Evolutionary conservation across 2,113 vertebrate genomes (phyloP).

Genomic region (Trochalopteron elliotii): DNA sequence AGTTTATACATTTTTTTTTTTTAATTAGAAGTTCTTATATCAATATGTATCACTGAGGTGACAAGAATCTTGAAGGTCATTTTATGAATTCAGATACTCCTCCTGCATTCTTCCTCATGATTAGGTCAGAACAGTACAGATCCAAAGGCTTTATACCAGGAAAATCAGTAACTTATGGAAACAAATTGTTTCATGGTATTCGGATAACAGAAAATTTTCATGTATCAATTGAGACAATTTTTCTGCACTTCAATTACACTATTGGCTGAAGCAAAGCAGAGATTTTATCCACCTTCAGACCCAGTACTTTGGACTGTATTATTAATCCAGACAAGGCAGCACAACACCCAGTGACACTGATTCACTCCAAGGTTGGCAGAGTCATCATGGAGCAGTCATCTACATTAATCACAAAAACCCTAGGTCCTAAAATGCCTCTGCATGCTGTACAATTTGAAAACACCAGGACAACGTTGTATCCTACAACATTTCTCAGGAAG

Average conservation of each 20-base stretch:
- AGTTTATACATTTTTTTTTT: not conserved
- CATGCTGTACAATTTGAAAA: not conserved
- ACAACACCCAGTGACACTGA: not conserved
- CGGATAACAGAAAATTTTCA: not conserved
- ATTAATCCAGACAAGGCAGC: not conserved
- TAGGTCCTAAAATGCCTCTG: not conserved
- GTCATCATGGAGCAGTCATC: not conserved
- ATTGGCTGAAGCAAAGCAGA: not conserved
- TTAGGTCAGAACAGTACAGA: not conserved
- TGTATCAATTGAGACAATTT: not conserved
- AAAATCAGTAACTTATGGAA: not conserved
- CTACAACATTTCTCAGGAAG: not conserved
- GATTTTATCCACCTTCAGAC: not conserved
- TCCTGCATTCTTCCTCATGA: not conserved
- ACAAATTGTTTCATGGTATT: not conserved
- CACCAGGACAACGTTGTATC: rapidly evolving
- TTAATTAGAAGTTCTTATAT: not conserved
- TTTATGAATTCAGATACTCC: not conserved
- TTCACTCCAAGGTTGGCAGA: not conserved
- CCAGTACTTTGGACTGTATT: not conserved
- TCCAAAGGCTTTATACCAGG: not conserved
- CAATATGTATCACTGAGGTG: not conserved
- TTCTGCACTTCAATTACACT: not conserved
- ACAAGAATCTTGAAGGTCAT: not conserved
- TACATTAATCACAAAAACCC: not conserved